These are phyloP conservation scores for Melanargia galathea DNA, from an alignment of 2,888 invertebrate species.

Conservation along the genomic window DNA sequence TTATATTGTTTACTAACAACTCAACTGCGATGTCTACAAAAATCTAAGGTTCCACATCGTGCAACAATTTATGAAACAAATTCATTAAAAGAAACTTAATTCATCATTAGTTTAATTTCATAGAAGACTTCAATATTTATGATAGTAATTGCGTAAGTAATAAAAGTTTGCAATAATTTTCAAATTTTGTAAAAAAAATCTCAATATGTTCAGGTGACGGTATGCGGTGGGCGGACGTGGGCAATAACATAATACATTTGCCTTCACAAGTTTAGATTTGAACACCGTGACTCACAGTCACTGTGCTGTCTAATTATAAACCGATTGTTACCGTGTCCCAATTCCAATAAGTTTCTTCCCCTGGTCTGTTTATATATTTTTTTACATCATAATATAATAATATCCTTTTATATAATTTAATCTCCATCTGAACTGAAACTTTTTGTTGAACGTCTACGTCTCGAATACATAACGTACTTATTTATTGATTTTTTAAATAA, in stretches of 20 bases:
- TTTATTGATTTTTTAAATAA: background rate
- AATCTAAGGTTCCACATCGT: background rate
- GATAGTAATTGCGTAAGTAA: background rate
- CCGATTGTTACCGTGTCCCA: slow-evolving; percentile 65
- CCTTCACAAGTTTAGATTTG: slow-evolving; percentile 63
- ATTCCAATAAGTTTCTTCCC: slow-evolving; percentile 47
- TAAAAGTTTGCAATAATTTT: background rate
- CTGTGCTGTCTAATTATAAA: slow-evolving; percentile 70
- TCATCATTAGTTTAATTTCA: background rate
- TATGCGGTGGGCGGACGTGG: slow-evolving; percentile 53
- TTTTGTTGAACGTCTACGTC: too few relatives aligned
- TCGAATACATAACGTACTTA: background rate
- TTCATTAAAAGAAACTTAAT: background rate
- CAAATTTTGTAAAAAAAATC: too few relatives aligned
- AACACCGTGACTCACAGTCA: slow-evolving; percentile 69
- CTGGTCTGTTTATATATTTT: background rate
- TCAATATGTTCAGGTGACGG: slow-evolving; percentile 46
- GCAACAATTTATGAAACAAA: background rate
- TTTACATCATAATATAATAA: background rate
- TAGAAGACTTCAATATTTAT: too few relatives aligned
- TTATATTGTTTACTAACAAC: background rate
- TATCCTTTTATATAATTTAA: too few relatives aligned
- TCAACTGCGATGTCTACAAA: background rate
- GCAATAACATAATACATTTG: slow-evolving; percentile 70
- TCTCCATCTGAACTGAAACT: background rate